These are phyloP conservation scores for Hystrix cristata DNA, from an alignment of 2,113 vertebrate species.

Conservation along the genomic window DNA sequence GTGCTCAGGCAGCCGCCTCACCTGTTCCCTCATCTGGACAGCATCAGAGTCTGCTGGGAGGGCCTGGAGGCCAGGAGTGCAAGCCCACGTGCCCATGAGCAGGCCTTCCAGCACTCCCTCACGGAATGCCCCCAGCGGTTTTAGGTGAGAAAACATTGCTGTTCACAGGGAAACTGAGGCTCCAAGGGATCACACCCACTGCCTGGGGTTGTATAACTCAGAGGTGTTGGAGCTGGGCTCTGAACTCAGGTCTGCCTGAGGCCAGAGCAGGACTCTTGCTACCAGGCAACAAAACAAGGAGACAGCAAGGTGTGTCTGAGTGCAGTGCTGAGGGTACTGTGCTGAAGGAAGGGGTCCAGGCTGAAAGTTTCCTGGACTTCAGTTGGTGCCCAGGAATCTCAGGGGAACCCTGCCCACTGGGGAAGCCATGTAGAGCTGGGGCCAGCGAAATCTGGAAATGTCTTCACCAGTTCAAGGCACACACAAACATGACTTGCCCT, in stretches of 20 bases:
- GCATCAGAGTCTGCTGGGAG: neutral
- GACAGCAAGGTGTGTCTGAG: neutral
- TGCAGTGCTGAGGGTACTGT: neutral
- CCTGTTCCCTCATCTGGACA: neutral
- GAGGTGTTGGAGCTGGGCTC: neutral
- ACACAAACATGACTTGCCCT: conserved; percentile 55
- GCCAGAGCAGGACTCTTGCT: neutral
- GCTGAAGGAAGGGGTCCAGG: neutral
- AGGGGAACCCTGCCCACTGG: conserved; percentile 24
- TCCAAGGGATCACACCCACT: neutral
- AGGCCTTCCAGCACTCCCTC: neutral
- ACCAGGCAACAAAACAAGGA: neutral
- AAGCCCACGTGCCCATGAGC: accelerated
- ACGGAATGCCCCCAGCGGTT: neutral
- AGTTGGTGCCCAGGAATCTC: neutral
- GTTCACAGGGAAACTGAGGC: neutral
- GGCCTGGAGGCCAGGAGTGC: too few species aligned
- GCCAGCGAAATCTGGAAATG: conserved; percentile 40
- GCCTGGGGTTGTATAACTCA: too few species aligned
- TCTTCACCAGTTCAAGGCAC: conserved; percentile 50
- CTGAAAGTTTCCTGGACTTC: neutral
- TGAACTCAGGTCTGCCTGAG: neutral
- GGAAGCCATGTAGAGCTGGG: neutral
- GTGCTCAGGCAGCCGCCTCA: neutral
- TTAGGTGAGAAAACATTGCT: neutral